phyloP scores from a whole-genome alignment of 1,140 invertebrate species.

The Drosophila mauritiana region DNA sequence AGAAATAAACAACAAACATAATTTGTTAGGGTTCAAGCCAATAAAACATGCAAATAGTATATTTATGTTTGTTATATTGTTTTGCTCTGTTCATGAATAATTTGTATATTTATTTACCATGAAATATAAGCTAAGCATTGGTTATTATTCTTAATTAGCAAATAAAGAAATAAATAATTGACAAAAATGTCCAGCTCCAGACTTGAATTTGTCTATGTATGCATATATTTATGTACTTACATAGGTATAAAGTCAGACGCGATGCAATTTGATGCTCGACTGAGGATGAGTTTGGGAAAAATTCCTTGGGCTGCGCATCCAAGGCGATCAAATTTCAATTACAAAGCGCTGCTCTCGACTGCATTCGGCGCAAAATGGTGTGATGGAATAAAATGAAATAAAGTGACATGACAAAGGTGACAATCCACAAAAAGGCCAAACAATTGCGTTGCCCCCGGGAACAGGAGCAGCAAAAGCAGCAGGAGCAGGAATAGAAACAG shows the following conservation, averaged over 20 bases:
- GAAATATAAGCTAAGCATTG: too few relatives aligned
- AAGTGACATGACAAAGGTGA: constrained; percentile 81
- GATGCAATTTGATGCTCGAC: constrained; percentile 44
- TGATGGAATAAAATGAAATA: constrained; percentile 58
- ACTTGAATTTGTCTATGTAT: background rate
- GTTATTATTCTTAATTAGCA: background rate
- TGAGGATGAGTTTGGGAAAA: constrained; percentile 38
- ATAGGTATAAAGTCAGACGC: constrained; percentile 25
- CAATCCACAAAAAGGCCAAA: constrained; percentile 82
- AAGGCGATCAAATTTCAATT: constrained; percentile 83
- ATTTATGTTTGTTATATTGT: too few relatives aligned
- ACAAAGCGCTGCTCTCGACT: constrained; percentile 64
- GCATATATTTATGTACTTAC: background rate
- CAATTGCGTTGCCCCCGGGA: constrained; percentile 59
- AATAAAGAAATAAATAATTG: background rate
- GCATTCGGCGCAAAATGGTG: constrained; percentile 40
- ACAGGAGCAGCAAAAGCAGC: constrained; percentile 31
- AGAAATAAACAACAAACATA: too few relatives aligned
- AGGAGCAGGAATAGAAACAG: constrained; percentile 41
- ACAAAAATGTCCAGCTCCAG: too few relatives aligned
- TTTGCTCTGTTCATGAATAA: background rate
- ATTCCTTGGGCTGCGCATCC: constrained; percentile 57
- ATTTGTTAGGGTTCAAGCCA: too few relatives aligned
- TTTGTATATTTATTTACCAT: background rate
- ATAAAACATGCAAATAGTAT: too few relatives aligned